Evolutionary conservation across 2,888 invertebrate species (phyloP).

Genomic region (Lepidonotus clava): DNA sequence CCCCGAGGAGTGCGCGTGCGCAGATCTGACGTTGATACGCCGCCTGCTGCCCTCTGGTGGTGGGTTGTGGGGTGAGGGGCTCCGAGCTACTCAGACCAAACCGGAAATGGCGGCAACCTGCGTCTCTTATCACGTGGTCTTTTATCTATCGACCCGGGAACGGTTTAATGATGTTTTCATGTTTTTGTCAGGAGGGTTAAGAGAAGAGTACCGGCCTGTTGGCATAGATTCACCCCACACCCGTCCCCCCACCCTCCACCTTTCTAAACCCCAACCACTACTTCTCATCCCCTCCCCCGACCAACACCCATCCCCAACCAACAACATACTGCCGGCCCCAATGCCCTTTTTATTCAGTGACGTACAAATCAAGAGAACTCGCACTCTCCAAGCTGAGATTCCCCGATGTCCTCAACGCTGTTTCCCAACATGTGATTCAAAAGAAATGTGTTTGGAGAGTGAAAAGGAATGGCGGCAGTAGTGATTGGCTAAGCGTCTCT

Average conservation of each 20-base stretch:
- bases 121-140: not conserved
- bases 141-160: not conserved
- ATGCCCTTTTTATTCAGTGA: too few relatives aligned
- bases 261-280: not conserved
- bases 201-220: too few relatives aligned
- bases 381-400: too few relatives aligned
- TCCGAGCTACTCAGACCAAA: not conserved
- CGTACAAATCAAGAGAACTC: too few relatives aligned
- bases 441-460: too few relatives aligned
- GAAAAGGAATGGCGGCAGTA: too few relatives aligned
- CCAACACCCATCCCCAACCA: too few relatives aligned
- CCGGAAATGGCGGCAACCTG: not conserved
- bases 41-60: slow-evolving; percentile 4
- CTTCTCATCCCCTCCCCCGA: not conserved
- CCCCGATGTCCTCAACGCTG: too few relatives aligned
- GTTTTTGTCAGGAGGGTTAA: too few relatives aligned
- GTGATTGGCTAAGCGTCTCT: slow-evolving; percentile 22
- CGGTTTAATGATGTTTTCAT: slow-evolving; percentile 40
- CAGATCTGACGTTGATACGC: not conserved
- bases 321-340: too few relatives aligned
- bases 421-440: too few relatives aligned
- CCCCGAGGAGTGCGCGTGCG: slow-evolving; percentile 16
- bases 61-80: not conserved
- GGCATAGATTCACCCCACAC: not conserved
- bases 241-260: not conserved